Conservation (phyloP, 2,113 vertebrate genomes). For the Sylvietta virens region DNA sequence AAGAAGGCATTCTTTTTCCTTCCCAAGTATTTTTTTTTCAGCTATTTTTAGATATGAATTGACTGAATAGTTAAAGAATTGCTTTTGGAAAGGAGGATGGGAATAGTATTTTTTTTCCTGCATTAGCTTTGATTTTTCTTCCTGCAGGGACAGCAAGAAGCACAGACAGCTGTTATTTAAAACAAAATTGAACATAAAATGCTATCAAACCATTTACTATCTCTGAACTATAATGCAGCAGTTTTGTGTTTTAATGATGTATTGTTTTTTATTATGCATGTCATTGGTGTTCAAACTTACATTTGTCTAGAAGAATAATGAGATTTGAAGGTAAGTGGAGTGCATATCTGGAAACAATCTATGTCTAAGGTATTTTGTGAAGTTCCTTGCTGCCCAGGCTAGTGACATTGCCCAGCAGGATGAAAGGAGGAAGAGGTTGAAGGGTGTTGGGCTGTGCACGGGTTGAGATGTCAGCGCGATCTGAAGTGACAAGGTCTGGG, state of each 20-base stretch:
- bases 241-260: background rate
- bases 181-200: background rate
- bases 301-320: background rate
- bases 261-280: background rate
- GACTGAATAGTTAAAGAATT: slow-evolving; percentile 4
- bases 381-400: background rate
- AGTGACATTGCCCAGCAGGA: background rate
- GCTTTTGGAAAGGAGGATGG: background rate
- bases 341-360: background rate
- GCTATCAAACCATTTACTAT: background rate
- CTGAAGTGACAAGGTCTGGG: background rate
- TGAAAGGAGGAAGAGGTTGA: background rate
- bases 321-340: background rate
- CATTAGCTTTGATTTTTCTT: slow-evolving; percentile 30
- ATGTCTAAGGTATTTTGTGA: background rate
- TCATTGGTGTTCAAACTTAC: background rate
- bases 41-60: slow-evolving; percentile 50
- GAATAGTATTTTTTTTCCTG: background rate
- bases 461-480: background rate
- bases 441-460: background rate
- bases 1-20: slow-evolving; percentile 28
- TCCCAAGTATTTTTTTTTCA: background rate
- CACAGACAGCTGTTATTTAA: slow-evolving; percentile 22
- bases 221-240: background rate
- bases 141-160: background rate